Percentiles rank a stretch among this genome's conserved stretches.
These are phyloP conservation scores for Formica selysi DNA, from an alignment of 1,140 invertebrate genomes.

Conservation along the genomic window DNA sequence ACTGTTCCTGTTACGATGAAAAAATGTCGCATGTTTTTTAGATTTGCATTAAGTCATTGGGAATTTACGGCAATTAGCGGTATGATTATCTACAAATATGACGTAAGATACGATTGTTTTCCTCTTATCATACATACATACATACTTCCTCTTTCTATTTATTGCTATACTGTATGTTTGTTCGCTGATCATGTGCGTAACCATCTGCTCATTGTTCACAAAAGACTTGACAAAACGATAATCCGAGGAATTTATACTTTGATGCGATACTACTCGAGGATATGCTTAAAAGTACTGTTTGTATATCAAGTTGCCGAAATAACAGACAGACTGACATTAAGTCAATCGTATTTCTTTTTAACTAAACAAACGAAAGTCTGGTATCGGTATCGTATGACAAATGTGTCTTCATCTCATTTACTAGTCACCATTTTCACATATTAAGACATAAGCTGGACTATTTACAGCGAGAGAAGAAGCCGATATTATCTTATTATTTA, in stretches of 20 bases:
- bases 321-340: neutral
- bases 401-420: neutral
- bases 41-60: neutral
- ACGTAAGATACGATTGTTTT: neutral
- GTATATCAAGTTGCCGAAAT: conserved; percentile 16
- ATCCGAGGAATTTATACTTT: neutral
- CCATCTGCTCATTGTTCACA: neutral
- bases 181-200: neutral
- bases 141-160: neutral
- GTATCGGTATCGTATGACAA: neutral
- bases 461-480: neutral
- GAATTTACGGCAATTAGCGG: conserved; percentile 29
- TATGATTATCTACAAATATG: neutral
- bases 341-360: neutral
- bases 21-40: neutral
- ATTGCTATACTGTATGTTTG: neutral
- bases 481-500: neutral
- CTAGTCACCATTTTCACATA: neutral
- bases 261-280: neutral
- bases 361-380: conserved; percentile 19
- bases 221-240: neutral
- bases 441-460: neutral
- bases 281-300: neutral
- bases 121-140: neutral
- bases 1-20: neutral